Evolutionary conservation across 2,888 invertebrate species (phyloP).

Genomic region (Ochropleura plecta): DNA sequence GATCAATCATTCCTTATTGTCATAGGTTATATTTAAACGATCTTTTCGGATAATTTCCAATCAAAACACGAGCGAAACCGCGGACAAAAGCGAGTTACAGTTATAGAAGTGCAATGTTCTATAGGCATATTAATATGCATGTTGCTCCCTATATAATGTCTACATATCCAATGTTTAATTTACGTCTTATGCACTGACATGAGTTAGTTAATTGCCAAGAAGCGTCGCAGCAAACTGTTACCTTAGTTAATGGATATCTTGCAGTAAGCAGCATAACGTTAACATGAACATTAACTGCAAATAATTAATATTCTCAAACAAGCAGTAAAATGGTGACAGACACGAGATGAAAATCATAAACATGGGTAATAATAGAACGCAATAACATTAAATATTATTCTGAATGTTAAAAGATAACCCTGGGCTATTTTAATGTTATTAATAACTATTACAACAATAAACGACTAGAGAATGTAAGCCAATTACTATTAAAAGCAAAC

Average conservation of each 20-base stretch:
- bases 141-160: too few species aligned
- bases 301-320: conserved; percentile 29
- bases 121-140: too few species aligned
- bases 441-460: conserved; percentile 30
- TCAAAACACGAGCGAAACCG: too few species aligned
- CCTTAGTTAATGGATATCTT: conserved; percentile 50
- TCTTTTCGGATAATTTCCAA: too few species aligned
- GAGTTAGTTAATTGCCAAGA: conserved; percentile 40
- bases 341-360: conserved; percentile 51
- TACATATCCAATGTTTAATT: conserved; percentile 28
- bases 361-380: conserved; percentile 28
- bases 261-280: conserved; percentile 16
- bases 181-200: conserved; percentile 37
- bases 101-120: too few species aligned
- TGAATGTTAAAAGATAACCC: conserved; percentile 42
- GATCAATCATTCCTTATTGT: too few species aligned
- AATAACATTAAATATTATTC: conserved; percentile 34
- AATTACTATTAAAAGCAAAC: conserved; percentile 33
- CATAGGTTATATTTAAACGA: too few species aligned
- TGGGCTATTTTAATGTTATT: conserved; percentile 37
- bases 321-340: conserved; percentile 30
- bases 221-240: conserved; percentile 54
- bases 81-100: too few species aligned
- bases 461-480: conserved; percentile 17
- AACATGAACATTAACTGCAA: conserved; percentile 16